Base-by-base conservation (phyloP, 2,113 vertebrate species). In the Tetrax tetrax region DNA sequence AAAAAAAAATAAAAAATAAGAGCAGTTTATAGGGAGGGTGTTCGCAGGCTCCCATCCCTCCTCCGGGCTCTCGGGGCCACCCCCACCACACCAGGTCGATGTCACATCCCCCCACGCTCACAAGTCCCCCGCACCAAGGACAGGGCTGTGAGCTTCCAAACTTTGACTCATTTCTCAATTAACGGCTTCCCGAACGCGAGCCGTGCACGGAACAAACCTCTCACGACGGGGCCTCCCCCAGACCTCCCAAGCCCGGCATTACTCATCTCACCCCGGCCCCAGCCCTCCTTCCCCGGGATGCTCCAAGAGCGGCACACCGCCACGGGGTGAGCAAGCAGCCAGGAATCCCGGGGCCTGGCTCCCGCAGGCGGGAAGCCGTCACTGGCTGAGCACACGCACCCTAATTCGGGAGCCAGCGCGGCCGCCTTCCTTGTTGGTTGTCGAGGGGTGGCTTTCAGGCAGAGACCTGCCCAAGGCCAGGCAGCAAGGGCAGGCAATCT, bases 81-180 rank as follows among this genome's bases (percentile, higher is more conserved):
- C 57, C 35, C 35, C 1, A 2, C 29, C 59, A 56, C 57, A 47
- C 28, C 0, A 0, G 75, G 38, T 28, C 0, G 1, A 35, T 33
- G 38, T 75, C 4, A 4, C 43, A 77, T 22, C 25, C 54, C 10
- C 31, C 5, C 45, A 53, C 71, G 28, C 28, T 78, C 2, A 0
- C 6, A 19, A 83, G 79, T 83, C 31, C 75, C 61, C 28, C 0
- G 0, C 43, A 56, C 13, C 81, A 82, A 90, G 38, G 77, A 68
- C 66, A 85, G 75, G 83, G 83, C 92, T 92, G 76, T 1, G 9
- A 79, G 64, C 80, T 90, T 71, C 90, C 53, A 66, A 92, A 81
- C 61, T 93, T 96, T 92, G 96, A 96, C 91, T 97, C 94, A 96
- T 93, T 90, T 94, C 93, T 94, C 90, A 90, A 70, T 88, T 81